Percentiles rank a stretch among this genome's conserved stretches.
Conservation (phyloP, 2,888 invertebrate genomes). For the Oscheius sp. region DNA sequence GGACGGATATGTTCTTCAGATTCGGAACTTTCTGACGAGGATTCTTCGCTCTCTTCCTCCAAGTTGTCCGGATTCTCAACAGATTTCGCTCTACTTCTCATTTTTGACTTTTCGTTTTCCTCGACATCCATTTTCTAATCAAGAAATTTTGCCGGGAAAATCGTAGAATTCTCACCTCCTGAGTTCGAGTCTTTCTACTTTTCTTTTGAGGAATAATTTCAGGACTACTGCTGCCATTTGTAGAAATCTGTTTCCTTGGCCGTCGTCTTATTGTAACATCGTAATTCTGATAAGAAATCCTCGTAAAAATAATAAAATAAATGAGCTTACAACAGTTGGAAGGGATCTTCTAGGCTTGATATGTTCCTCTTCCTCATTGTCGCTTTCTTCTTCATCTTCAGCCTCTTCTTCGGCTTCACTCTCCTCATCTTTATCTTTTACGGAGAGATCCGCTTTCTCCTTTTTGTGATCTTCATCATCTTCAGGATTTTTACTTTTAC, state of each 20-base stretch:
- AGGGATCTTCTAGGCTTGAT: background rate
- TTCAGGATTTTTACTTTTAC: background rate
- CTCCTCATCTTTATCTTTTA: too few species aligned
- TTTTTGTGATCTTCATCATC: background rate
- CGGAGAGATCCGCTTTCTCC: background rate
- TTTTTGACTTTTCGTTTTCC: too few species aligned
- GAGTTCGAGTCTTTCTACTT: too few species aligned
- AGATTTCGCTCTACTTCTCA: background rate
- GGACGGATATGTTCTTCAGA: background rate
- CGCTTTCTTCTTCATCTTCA: background rate
- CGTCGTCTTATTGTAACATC: too few species aligned
- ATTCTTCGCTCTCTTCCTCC: conserved; percentile 7
- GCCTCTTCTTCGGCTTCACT: background rate
- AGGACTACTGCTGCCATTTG: too few species aligned
- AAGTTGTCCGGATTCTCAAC: background rate
- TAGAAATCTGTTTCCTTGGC: too few species aligned
- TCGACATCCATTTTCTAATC: too few species aligned
- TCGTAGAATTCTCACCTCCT: too few species aligned
- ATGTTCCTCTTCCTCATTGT: background rate
- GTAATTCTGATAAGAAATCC: too few species aligned
- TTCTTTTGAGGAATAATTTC: too few species aligned
- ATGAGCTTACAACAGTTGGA: background rate
- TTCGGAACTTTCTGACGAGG: background rate
- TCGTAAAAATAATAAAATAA: too few species aligned
- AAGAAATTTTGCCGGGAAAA: too few species aligned